phyloP scores from a whole-genome alignment of 2,888 invertebrate species.

The Allygus modestus region DNA sequence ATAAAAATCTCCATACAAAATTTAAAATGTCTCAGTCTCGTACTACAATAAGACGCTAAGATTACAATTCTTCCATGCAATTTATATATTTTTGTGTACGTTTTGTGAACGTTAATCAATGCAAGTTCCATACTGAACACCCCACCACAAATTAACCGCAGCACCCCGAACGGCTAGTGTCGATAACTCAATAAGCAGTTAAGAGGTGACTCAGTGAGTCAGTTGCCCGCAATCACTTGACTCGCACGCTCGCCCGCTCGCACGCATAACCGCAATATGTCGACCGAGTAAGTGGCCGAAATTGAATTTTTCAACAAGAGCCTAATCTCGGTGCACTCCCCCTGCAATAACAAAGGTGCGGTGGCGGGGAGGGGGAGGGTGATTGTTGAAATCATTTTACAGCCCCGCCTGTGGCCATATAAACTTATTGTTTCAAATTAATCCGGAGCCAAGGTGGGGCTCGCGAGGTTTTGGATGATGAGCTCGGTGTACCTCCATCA shows the following conservation, averaged over 20 bases:
- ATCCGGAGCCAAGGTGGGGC: slow-evolving; percentile 60
- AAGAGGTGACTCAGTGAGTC: slow-evolving; percentile 20
- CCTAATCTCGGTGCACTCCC: slow-evolving; percentile 57
- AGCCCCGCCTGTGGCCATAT: slow-evolving; percentile 66
- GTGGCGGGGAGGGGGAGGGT: slow-evolving; percentile 57
- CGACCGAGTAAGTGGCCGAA: slow-evolving; percentile 61
- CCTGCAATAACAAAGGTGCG: slow-evolving; percentile 59
- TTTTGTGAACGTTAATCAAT: not conserved
- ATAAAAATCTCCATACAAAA: too few species aligned
- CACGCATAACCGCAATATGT: slow-evolving; percentile 62
- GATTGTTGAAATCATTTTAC: slow-evolving; percentile 66
- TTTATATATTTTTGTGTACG: too few species aligned
- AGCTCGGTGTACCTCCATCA: slow-evolving; percentile 24
- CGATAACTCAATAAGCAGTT: slow-evolving; percentile 42
- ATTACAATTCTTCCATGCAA: too few species aligned
- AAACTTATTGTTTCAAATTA: slow-evolving; percentile 68
- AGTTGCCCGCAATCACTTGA: slow-evolving; percentile 22
- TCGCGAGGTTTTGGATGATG: slow-evolving; percentile 44
- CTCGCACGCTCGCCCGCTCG: slow-evolving; percentile 21
- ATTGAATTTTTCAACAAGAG: slow-evolving; percentile 64
- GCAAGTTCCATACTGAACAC: not conserved
- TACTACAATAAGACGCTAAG: too few species aligned
- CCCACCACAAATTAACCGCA: slow-evolving; percentile 32
- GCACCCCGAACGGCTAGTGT: too few species aligned
- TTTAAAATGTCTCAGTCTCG: too few species aligned